Percentiles rank a stretch among this genome's conserved stretches.
These are phyloP conservation scores for Periplaneta americana DNA, from an alignment of 1,140 invertebrate genomes.

Conservation along the genomic window DNA sequence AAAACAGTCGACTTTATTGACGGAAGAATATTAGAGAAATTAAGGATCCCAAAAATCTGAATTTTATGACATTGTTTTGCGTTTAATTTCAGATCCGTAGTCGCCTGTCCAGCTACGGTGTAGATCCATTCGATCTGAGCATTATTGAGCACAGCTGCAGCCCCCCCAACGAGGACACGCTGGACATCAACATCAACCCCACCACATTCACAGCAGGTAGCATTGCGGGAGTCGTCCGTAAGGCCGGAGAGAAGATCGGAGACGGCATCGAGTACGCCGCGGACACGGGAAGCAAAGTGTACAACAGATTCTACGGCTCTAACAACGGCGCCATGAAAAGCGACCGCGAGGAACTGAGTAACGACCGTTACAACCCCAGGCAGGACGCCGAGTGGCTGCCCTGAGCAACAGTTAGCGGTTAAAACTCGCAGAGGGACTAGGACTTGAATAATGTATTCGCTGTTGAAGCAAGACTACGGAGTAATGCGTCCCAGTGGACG, in stretches of 20 bases:
- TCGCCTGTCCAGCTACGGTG: slow-evolving; percentile 50
- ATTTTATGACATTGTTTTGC: no score
- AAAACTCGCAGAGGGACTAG: no score
- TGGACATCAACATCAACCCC: slow-evolving; percentile 67
- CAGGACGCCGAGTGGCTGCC: slow-evolving; percentile 36
- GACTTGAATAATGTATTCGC: no score
- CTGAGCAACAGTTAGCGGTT: slow-evolving; percentile 24
- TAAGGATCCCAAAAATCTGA: no score
- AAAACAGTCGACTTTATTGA: no score
- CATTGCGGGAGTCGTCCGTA: slow-evolving; percentile 60
- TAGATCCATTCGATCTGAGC: slow-evolving; percentile 69
- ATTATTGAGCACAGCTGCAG: slow-evolving; percentile 68
- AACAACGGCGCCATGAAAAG: neutral
- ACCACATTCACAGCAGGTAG: slow-evolving; percentile 67
- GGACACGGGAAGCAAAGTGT: slow-evolving; percentile 47
- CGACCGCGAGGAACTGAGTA: slow-evolving; percentile 24
- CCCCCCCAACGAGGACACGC: slow-evolving; percentile 44
- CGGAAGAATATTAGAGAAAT: no score
- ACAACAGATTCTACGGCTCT: slow-evolving; percentile 41
- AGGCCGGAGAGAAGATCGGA: slow-evolving; percentile 65
- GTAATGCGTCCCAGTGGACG: no score
- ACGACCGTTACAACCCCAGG: slow-evolving; percentile 21
- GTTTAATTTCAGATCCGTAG: slow-evolving; percentile 48
- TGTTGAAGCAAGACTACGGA: no score
- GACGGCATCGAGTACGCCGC: slow-evolving; percentile 52